Percentiles rank a stretch among this genome's conserved stretches.
These are phyloP conservation scores for Pantherophis alleghaniensis DNA, from an alignment of 2,797 vertebrate species.

Conservation along the genomic window DNA sequence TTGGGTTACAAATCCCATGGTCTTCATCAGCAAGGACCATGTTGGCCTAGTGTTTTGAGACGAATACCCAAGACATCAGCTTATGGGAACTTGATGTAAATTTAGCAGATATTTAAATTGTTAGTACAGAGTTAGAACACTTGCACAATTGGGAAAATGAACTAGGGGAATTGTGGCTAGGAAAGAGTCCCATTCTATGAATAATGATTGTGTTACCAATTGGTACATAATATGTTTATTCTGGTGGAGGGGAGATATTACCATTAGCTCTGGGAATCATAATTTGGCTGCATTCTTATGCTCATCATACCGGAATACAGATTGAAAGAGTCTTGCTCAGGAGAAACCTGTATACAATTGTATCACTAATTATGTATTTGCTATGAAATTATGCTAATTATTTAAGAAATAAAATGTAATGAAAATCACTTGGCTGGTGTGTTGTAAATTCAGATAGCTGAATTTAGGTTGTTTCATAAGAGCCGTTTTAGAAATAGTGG, in stretches of 20 bases:
- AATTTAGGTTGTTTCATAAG: not conserved
- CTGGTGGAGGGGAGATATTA: not conserved
- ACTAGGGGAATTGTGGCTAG: not conserved
- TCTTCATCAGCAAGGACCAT: not conserved
- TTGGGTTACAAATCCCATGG: not conserved
- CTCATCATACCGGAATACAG: not conserved
- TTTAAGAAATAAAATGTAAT: conserved; percentile 3
- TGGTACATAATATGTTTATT: not conserved
- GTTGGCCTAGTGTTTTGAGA: not conserved
- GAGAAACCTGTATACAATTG: not conserved
- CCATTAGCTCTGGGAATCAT: not conserved
- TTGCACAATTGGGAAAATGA: too few species aligned
- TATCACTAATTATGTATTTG: not conserved
- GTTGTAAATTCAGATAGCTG: not conserved
- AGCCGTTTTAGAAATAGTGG: not conserved
- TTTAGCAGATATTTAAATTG: not conserved
- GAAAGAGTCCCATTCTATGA: not conserved
- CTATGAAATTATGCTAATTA: not conserved
- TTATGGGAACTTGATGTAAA: not conserved
- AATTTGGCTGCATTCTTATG: not conserved
- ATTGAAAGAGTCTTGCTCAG: not conserved
- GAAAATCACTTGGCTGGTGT: not conserved
- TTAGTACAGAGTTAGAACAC: not conserved
- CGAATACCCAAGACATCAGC: not conserved
- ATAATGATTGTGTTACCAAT: not conserved